Conservation (phyloP, 2,888 invertebrate species). For the Bellardia pandia region DNA sequence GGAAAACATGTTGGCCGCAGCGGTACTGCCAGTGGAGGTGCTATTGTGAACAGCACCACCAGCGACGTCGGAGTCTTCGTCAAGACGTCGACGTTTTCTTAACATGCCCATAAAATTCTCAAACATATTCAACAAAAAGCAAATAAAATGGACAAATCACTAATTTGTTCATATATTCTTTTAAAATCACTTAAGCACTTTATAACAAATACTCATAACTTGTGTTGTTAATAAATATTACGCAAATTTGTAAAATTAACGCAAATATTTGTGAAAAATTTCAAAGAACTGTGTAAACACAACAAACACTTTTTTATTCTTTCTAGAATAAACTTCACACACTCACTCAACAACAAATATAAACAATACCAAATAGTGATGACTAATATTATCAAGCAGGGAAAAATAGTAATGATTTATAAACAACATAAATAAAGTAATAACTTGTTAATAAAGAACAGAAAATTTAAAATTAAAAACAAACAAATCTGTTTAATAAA, state of each 20-base stretch:
- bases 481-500: background rate
- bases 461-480: background rate
- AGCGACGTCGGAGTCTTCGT: constrained; percentile 71
- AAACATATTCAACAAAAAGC: constrained; percentile 76
- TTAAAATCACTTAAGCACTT: background rate
- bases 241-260: constrained; percentile 25
- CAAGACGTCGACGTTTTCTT: constrained; percentile 81
- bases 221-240: constrained; percentile 1
- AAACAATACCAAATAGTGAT: constrained; percentile 53
- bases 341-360: constrained; percentile 2
- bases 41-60: constrained; percentile 11
- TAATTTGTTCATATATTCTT: background rate
- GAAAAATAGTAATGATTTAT: background rate
- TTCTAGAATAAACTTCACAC: constrained; percentile 63
- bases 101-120: constrained; percentile 80
- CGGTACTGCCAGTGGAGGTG: constrained; percentile 54
- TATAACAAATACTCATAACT: constrained; percentile 19
- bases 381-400: background rate
- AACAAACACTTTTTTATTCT: constrained; percentile 37
- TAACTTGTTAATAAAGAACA: background rate
- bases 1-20: constrained; percentile 63
- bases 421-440: background rate
- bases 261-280: constrained; percentile 39
- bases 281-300: constrained; percentile 49
- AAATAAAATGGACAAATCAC: background rate